Percentiles rank a stretch among this genome's conserved stretches.
Conservation (phyloP, 1,140 invertebrate genomes). For the Archivesica marissinica region DNA sequence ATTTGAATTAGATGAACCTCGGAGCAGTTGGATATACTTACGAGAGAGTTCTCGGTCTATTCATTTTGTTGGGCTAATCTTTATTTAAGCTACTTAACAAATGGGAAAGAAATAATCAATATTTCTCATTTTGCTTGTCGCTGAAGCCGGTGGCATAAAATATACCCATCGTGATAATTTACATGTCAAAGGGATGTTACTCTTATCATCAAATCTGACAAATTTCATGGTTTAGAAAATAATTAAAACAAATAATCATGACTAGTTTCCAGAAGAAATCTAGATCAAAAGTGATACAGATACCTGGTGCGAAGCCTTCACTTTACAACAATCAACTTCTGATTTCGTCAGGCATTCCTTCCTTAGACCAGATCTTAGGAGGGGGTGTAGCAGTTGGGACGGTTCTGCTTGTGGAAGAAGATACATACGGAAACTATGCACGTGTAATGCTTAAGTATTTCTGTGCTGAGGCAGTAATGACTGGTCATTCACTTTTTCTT, state of each 20-base stretch:
- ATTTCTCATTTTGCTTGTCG: constrained; percentile 8
- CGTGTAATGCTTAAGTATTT: constrained; percentile 92
- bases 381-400: constrained; percentile 82
- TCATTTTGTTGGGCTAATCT: neutral
- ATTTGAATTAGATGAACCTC: too few species aligned
- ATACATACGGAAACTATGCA: constrained; percentile 90
- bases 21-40: constrained; percentile 1
- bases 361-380: constrained; percentile 89
- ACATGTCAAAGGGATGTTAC: neutral
- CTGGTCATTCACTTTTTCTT: constrained; percentile 89
- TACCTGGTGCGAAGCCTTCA: constrained; percentile 88
- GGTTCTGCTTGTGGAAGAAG: constrained; percentile 89
- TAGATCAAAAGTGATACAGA: constrained; percentile 78
- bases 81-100: neutral
- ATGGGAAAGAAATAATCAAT: neutral
- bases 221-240: neutral
- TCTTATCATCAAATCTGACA: neutral
- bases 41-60: constrained; percentile 31
- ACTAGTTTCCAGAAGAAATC: constrained; percentile 81
- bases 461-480: constrained; percentile 91
- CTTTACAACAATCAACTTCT: constrained; percentile 89
- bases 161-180: neutral
- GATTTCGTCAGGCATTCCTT: constrained; percentile 89
- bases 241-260: constrained; percentile 28
- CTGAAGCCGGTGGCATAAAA: constrained; percentile 6